Base-by-base conservation (phyloP, 2,797 vertebrate genomes). In the Anabacerthia variegaticeps region DNA sequence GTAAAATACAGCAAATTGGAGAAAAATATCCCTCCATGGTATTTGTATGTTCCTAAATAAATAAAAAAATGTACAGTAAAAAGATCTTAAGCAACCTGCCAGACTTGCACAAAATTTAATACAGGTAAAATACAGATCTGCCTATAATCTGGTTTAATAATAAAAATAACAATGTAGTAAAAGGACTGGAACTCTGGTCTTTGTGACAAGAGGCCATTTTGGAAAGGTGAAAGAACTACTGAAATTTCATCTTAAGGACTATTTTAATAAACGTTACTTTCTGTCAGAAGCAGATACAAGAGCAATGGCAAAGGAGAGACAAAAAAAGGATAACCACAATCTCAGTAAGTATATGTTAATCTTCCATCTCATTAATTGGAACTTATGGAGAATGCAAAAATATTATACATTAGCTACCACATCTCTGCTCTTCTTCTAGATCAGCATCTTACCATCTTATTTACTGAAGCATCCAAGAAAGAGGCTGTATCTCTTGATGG, bases 261-360 rank as follows among this genome's bases (percentile, higher is more conserved):
- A 30, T 91, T 96, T 96, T 84, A 94, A 96, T 96, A 92, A 78
- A 82, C 96, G 56, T 97, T 95, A n/a, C 86, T 97, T 98, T 97
- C 95, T 93, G 88, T 97, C 98, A 99, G 99, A 99, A 97, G 98
- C 98, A 41, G 99, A 99, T 98, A 99, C 98, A 69, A 98, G 98
- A 97, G 98, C 99, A 94, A 98, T 99, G 97, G 98, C 98, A 96
- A 99, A 99, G 98, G 99, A 99, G 95, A 98, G 99, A 88, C 99
- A 99, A 98, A 99, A 99, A 97, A 99, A 99, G 97, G 99, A 99
- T 98, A 99, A 99, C 97, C 99, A 99, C 95, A 99, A 99, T 93
- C 98, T 99, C 96, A 99, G 99, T 99, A 97, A 99, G 99, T 98
- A 98, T 88, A 61, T 54, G 49, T 83, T 87, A 46, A 32, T 46